Percentiles rank a stretch among this genome's conserved stretches.
Conservation (phyloP, 1,140 invertebrate species). For the Chrysoperla carnea region DNA sequence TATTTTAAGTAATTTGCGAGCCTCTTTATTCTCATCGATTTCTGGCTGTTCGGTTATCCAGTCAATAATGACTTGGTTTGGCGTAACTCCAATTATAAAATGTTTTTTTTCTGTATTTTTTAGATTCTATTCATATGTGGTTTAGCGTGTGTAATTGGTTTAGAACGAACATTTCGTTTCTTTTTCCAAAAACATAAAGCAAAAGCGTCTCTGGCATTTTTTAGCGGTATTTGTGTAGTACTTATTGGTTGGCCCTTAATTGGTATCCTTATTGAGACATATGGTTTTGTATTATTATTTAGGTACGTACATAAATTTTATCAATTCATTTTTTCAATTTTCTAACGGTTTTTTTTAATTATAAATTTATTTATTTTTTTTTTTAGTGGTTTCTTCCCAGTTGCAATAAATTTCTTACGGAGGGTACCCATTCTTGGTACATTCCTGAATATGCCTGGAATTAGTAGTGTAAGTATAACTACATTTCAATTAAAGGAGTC, state of each 20-base stretch:
- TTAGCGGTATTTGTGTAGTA: conserved; percentile 87
- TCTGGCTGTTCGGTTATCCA: too few species aligned
- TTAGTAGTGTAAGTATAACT: conserved; percentile 28
- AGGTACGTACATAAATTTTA: conserved; percentile 26
- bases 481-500: too few species aligned
- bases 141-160: conserved; percentile 88
- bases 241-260: conserved; percentile 91
- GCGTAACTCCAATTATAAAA: too few species aligned
- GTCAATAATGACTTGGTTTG: too few species aligned
- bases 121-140: conserved; percentile 91
- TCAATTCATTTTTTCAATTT: not conserved
- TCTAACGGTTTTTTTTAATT: conserved; percentile 2
- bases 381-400: conserved; percentile 68
- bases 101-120: too few species aligned
- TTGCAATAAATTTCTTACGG: conserved; percentile 73
- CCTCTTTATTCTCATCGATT: too few species aligned
- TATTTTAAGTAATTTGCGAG: too few species aligned
- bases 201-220: conserved; percentile 81
- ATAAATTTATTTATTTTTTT: conserved; percentile 11
- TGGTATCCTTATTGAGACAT: conserved; percentile 91
- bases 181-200: conserved; percentile 97
- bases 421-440: conserved; percentile 58
- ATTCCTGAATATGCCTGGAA: conserved; percentile 54
- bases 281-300: conserved; percentile 70
- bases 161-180: conserved; percentile 89